These are phyloP conservation scores for Aphidoletes aphidimyza DNA, from an alignment of 2,888 invertebrate genomes.

Conservation along the genomic window DNA sequence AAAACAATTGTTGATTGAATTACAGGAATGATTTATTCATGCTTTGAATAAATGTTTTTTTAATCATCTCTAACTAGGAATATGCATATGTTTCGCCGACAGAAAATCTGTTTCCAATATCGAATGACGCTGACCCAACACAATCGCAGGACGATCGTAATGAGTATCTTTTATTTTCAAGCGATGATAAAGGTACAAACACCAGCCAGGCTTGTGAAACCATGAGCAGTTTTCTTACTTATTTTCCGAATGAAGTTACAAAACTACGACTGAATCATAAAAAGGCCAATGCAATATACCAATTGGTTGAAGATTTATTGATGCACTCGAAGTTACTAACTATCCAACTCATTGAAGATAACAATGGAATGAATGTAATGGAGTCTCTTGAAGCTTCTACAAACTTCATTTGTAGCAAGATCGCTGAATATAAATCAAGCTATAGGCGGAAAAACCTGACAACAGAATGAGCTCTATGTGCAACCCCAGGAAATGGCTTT, in stretches of 20 bases:
- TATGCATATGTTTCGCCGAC: too few relatives aligned
- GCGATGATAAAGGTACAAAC: background rate
- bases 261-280: conserved; percentile 2
- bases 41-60: too few relatives aligned
- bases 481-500: background rate
- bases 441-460: background rate
- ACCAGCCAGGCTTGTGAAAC: background rate
- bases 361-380: conserved; percentile 13
- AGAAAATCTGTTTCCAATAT: background rate
- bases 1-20: too few relatives aligned
- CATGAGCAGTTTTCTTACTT: background rate
- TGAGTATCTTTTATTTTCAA: background rate
- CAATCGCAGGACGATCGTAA: background rate
- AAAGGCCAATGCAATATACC: background rate
- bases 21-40: too few relatives aligned
- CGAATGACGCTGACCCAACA: background rate
- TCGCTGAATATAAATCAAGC: background rate
- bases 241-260: background rate
- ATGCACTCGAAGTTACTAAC: background rate
- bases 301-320: background rate
- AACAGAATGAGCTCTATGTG: background rate
- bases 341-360: background rate
- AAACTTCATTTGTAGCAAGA: background rate
- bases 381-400: background rate
- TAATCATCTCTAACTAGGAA: too few relatives aligned